Evolutionary conservation across 1,140 invertebrate genomes (phyloP).

Genomic region (Temnothorax curvispinosus): DNA sequence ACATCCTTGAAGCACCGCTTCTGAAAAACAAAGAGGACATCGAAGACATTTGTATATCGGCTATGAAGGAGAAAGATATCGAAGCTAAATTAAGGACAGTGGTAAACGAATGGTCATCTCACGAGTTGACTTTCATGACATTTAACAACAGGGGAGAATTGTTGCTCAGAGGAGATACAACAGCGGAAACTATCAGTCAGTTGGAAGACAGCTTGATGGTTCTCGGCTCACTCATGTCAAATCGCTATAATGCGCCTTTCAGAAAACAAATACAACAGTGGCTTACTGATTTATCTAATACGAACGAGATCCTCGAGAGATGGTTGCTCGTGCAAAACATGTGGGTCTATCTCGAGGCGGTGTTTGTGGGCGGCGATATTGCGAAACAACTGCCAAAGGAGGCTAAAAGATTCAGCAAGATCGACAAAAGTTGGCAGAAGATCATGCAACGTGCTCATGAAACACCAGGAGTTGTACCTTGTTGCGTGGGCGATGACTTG

Average conservation of each 20-base stretch:
- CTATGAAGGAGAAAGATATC: constrained; percentile 99
- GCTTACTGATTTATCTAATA: constrained; percentile 97
- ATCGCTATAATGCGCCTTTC: constrained; percentile 98
- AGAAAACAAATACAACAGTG: constrained; percentile 98
- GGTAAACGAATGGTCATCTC: constrained; percentile 97
- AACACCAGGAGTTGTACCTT: constrained; percentile 97
- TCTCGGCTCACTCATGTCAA: constrained; percentile 95
- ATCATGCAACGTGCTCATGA: constrained; percentile 98
- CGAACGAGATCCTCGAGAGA: constrained; percentile 97
- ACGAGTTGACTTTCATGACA: constrained; percentile 96
- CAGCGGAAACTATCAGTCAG: constrained; percentile 97
- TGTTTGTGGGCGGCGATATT: constrained; percentile 99
- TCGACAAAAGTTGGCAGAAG: constrained; percentile 99
- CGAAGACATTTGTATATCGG: constrained; percentile 99
- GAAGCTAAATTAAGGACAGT: constrained; percentile 98
- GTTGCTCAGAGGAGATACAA: constrained; percentile 96
- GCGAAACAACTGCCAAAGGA: constrained; percentile 98
- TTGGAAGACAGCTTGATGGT: constrained; percentile 99
- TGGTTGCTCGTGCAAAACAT: constrained; percentile 99
- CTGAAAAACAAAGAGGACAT: constrained; percentile 98
- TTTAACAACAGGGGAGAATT: constrained; percentile 98
- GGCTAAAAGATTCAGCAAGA: constrained; percentile 97
- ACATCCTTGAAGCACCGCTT: constrained; percentile 98
- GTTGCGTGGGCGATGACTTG: constrained; percentile 98
- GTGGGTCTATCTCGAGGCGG: constrained; percentile 99